Base-by-base conservation (phyloP, 1,140 invertebrate genomes). In the Tetragonula clypearis region DNA sequence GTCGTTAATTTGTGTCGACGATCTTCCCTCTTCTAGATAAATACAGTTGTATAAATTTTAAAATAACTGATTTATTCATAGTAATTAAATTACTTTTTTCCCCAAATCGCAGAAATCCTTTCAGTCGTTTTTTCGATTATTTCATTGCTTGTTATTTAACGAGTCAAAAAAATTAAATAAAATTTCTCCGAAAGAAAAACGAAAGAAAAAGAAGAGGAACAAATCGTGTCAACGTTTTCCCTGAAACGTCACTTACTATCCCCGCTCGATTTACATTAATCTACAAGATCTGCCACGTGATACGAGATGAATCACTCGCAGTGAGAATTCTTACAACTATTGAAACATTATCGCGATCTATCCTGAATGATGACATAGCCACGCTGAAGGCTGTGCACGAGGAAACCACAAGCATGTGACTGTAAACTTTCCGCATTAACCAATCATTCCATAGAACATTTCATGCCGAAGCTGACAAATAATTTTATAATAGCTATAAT, bases 271-370 rank as follows among this genome's bases (percentile, higher is more conserved):
- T 15, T 30, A 55, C 9, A 60, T 35, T 23, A 60, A 60, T 12
- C 58, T 60, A 23, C 15, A 35, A 60, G 55, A 74, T 66, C 23
- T 17, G 19, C 23, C 26, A 30, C 21, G 55, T 14, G 55, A 23
- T 62, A 15, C 14, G 19, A 15, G 0, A 74, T 66, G 71, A 82
- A 66, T 82, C 80, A 75, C 15, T 53, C 23, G 19, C 41, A 82
- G 41, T 15, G 9, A 19, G 19, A 58, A 72, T 26, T 72, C 23
- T 49, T 71, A 9, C 14, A 55, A 58, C 9, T 74, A 8, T 30
- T 60, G 35, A 49, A 11, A n/a, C 49, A 65, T 79, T 41, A 68
- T 62, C 23, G 3, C 2, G 5, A 35, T 56, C 49, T 68, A 17
- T 8, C 21, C 26, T 11, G 21, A 55, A 49, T 49, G 6, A 49